Base-by-base conservation (phyloP, 2,888 invertebrate species). In the Dusona sp. region DNA sequence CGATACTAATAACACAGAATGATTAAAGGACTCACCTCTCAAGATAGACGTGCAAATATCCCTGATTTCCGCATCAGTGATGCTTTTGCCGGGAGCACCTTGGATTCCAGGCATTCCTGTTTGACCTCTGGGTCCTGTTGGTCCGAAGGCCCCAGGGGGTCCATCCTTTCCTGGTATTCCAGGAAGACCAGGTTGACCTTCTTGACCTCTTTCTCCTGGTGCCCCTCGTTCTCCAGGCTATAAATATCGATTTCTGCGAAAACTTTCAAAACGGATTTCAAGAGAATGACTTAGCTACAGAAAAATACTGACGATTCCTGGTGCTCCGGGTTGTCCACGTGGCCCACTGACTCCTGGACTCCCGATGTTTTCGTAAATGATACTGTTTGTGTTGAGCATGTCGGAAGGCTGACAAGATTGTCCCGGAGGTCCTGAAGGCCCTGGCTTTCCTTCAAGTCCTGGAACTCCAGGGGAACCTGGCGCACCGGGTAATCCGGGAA, bases 21-120 rank as follows among this genome's bases (percentile, higher is more conserved):
- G 4, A 6, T 68, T 3, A 19, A 16, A 9, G 7, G 36, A 78
- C 90, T 92, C 94, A 97, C 98, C 97, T 95, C 97, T 95, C 70
- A 98, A 95, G 72, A 98, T 96, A 73, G 96, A 96, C 89, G 97
- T 96, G 92, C 98, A 98, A 90, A 98, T 97, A 89, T 97, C 97
- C 89, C 97, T 95, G 25, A 98, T 95, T 94, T 98, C 97, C 7
- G 95, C 95, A 93, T 97, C 97, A 0, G 96, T 95, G 88, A 96
- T 95, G 89, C 96, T 96, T 87, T 94, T 93, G 91, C 95, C 97
- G 2, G 95, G 95, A 16, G 95, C 93, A 84, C 97, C 97, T 72
- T 95, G 95, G 51, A 95, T 91, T 29, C 97, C 97, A 7, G 95
- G 95, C 88, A 95, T 94, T 87, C 97, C 97, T 2, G 96, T 94